Evolutionary conservation across 2,113 vertebrate genomes (phyloP).

Genomic region (Ochotona curzoniae): DNA sequence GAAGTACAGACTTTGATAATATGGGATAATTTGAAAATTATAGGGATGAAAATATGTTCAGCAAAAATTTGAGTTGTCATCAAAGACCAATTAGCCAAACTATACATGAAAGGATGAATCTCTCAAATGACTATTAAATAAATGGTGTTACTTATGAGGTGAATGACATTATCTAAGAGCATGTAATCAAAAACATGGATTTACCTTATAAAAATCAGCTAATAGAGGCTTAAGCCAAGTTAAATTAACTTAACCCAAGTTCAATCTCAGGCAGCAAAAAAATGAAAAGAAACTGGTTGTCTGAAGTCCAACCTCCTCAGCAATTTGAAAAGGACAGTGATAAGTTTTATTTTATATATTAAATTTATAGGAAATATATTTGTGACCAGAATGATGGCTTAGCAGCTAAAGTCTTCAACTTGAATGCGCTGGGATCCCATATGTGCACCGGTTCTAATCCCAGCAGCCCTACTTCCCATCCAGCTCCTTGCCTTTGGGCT

Average conservation of each 20-base stretch:
- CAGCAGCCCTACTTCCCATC: too few species aligned
- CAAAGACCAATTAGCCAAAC: background rate
- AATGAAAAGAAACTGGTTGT: slow-evolving; percentile 15
- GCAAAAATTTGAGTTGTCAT: background rate
- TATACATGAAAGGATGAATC: background rate
- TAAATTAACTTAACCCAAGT: background rate
- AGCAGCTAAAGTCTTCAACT: too few species aligned
- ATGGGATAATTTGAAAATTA: background rate
- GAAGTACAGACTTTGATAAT: background rate
- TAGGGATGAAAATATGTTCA: background rate
- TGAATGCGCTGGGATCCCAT: too few species aligned
- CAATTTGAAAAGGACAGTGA: background rate
- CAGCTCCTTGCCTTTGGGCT: too few species aligned
- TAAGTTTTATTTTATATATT: background rate
- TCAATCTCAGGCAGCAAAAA: slow-evolving; percentile 36
- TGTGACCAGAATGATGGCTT: background rate
- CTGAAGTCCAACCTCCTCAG: background rate
- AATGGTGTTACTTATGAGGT: background rate
- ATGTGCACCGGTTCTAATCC: too few species aligned
- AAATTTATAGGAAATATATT: background rate
- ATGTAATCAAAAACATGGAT: background rate
- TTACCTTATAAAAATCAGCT: slow-evolving; percentile 47
- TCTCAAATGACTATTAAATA: slow-evolving; percentile 38
- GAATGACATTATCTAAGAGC: slow-evolving; percentile 22
- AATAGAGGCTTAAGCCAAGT: slow-evolving; percentile 17